Conservation (phyloP, 1,140 invertebrate species). For the Pararge aegeria region DNA sequence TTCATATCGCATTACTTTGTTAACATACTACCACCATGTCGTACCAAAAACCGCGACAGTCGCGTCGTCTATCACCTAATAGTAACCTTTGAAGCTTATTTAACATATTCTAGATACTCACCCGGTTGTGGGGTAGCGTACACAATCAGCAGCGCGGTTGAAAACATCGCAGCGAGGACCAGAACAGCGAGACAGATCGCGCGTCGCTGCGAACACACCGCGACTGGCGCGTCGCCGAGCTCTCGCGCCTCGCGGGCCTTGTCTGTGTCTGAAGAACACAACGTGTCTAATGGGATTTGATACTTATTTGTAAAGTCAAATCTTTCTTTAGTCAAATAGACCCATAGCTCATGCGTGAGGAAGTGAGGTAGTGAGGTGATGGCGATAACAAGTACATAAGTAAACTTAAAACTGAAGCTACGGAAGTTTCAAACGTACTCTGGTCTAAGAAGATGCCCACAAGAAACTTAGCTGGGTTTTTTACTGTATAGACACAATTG, state of each 20-base stretch:
- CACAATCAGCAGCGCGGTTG: conserved; percentile 92
- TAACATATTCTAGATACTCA: conserved; percentile 43
- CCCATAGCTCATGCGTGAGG: no score
- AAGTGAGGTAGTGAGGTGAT: no score
- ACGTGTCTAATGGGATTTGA: neutral
- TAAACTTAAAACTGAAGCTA: no score
- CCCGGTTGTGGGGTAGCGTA: conserved; percentile 90
- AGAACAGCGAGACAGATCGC: conserved; percentile 89
- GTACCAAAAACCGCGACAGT: neutral
- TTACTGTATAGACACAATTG: no score
- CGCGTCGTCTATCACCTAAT: neutral
- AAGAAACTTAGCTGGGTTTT: no score
- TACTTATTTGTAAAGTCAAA: no score
- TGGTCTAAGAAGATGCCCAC: no score
- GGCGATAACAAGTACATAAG: no score
- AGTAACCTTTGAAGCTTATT: no score
- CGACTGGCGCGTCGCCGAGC: conserved; percentile 83
- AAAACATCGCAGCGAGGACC: conserved; percentile 89
- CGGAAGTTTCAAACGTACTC: no score
- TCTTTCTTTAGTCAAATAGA: no score
- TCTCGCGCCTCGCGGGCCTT: conserved; percentile 62
- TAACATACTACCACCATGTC: no score
- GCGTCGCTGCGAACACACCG: conserved; percentile 92
- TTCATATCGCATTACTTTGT: neutral
- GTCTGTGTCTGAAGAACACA: conserved; percentile 50